Evolutionary conservation across 2,797 vertebrate genomes (phyloP), one percentile per base, ranked within the genome.

Genomic region (Mionectes olivaceus): DNA sequence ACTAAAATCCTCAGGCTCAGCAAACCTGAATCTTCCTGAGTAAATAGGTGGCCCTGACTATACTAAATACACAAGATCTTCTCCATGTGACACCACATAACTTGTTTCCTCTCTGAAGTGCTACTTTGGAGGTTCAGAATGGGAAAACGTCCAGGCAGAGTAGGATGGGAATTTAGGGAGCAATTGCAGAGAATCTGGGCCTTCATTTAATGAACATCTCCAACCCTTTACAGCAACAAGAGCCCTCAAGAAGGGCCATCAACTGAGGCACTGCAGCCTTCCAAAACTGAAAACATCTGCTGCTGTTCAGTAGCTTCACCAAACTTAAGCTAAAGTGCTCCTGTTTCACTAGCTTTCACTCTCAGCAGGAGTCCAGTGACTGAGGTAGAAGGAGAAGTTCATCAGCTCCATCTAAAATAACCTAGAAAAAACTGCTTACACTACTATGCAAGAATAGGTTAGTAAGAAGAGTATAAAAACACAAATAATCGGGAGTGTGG

Each of bases 351-450:
- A 47, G 21, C 25, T 63, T 73, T 73, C 33, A 65, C 39, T 53
- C 69, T 32, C 63, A 89, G 19, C 3, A 13, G 19, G 43, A 86
- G 28, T 11, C 44, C 70, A 63, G 22, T 24, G 21, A 78, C 2
- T 17, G 47, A 19, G 35, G 10, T 55, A 55, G 86, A 81, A 73
- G 18, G 19, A 75, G 44, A 70, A 61, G 28, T 39, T 55, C n/a
- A 52, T 22, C 69, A 90, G 53, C 30, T 83, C 27, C 41, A 59
- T 19, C 30, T 64, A 60, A 84, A 93, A 79, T 32, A 92, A 63
- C 33, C 12, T 25, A 71, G 30, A 47, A 79, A 83, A 91, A 88
- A 10, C 3, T 43, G 21, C 70, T 73, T 74, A 73, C 2, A 23
- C 22, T 39, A 87, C n/a, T 53, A 74, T 2, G 9, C 9, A 75